phyloP scores from a whole-genome alignment of 1,140 invertebrate genomes.

The Procambarus clarkii region DNA sequence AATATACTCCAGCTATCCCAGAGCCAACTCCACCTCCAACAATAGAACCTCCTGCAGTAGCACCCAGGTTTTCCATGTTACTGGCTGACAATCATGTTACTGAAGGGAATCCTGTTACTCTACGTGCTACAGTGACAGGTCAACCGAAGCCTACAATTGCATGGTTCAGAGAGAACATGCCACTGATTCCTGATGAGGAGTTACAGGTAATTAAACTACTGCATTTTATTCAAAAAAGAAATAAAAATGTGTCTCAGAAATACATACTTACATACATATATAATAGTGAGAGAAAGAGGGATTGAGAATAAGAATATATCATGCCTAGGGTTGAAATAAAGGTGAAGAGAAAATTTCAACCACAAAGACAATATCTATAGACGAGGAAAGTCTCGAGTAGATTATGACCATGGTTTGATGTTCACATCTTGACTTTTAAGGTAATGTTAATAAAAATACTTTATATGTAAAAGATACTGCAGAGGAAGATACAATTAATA shows the following conservation, averaged over 20 bases:
- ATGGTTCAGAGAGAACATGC: conserved; percentile 84
- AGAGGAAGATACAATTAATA: too few relatives aligned
- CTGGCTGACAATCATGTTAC: conserved; percentile 75
- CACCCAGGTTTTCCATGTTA: conserved; percentile 73
- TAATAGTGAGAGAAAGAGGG: too few relatives aligned
- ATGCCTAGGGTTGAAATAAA: too few relatives aligned
- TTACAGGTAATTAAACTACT: conserved; percentile 43
- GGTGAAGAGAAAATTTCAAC: too few relatives aligned
- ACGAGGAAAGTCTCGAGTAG: too few relatives aligned
- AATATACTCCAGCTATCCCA: conserved; percentile 40
- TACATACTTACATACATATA: too few relatives aligned
- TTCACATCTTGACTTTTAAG: too few relatives aligned
- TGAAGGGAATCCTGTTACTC: conserved; percentile 74
- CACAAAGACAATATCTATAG: too few relatives aligned
- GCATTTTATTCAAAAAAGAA: neutral
- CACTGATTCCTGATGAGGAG: conserved; percentile 67
- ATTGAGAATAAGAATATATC: too few relatives aligned
- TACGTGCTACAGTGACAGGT: conserved; percentile 81
- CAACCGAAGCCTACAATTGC: conserved; percentile 83
- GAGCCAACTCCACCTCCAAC: conserved; percentile 43
- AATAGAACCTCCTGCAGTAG: conserved; percentile 41
- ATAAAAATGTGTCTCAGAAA: neutral
- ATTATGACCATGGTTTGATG: too few relatives aligned
- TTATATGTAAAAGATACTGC: too few relatives aligned
- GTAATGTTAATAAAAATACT: too few relatives aligned